These are phyloP conservation scores for Amphipyra berbera DNA, from an alignment of 2,888 invertebrate genomes.

Conservation along the genomic window DNA sequence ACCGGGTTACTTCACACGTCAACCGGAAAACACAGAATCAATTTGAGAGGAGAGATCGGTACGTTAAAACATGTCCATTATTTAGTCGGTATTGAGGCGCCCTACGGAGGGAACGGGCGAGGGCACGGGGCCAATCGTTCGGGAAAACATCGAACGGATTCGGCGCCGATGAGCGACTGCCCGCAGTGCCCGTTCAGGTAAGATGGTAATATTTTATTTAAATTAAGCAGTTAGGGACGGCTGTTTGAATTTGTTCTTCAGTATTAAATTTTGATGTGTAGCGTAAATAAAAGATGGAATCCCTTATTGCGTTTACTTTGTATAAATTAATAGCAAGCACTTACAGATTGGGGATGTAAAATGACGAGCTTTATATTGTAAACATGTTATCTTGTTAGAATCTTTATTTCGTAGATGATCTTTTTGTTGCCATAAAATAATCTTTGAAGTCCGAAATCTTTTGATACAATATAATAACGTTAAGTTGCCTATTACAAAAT, in stretches of 20 bases:
- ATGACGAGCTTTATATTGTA: slow-evolving; percentile 20
- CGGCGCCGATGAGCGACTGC: slow-evolving; percentile 71
- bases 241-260: slow-evolving; percentile 72
- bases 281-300: slow-evolving; percentile 56
- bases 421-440: not conserved
- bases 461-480: not conserved
- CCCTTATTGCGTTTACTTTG: slow-evolving; percentile 47
- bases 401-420: slow-evolving; percentile 10
- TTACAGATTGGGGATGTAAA: slow-evolving; percentile 36
- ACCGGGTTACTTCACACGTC: slow-evolving; percentile 71
- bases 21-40: slow-evolving; percentile 80
- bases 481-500: no score
- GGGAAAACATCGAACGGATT: slow-evolving; percentile 78
- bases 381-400: slow-evolving; percentile 19
- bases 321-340: slow-evolving; percentile 40
- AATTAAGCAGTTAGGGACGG: slow-evolving; percentile 73
- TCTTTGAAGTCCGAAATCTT: slow-evolving; percentile 1
- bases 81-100: slow-evolving; percentile 75
- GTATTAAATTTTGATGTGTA: slow-evolving; percentile 64
- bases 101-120: slow-evolving; percentile 64
- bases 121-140: slow-evolving; percentile 76
- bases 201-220: slow-evolving; percentile 81
- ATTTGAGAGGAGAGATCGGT: slow-evolving; percentile 78
- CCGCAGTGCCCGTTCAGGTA: slow-evolving; percentile 66
- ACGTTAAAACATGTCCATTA: slow-evolving; percentile 84